Conservation (phyloP, 2,888 invertebrate genomes). For the Drosophila histrio region DNA sequence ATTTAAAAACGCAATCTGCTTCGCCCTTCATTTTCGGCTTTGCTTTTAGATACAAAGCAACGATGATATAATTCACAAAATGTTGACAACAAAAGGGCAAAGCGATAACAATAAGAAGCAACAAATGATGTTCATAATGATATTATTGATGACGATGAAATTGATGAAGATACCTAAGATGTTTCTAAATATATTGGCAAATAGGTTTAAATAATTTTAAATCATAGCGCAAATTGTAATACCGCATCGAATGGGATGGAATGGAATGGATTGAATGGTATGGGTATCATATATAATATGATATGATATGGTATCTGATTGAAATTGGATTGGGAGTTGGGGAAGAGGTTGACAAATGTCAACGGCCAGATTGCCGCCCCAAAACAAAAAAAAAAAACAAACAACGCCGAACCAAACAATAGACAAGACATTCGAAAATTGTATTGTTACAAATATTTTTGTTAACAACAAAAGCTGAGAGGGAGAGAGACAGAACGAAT, state of each 20-base stretch:
- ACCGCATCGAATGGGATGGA: constrained; percentile 43
- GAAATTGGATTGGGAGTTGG: constrained; percentile 19
- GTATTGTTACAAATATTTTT: constrained; percentile 60
- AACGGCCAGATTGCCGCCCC: constrained; percentile 70
- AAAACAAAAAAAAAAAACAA: constrained; percentile 24
- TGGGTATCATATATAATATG: neutral
- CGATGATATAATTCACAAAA: constrained; percentile 57
- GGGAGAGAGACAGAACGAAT: neutral
- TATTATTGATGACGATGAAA: constrained; percentile 8
- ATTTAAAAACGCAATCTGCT: constrained; percentile 45
- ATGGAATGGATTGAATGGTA: neutral
- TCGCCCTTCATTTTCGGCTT: constrained; percentile 33
- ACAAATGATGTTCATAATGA: neutral
- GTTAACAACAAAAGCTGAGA: constrained; percentile 33
- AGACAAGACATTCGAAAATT: constrained; percentile 65
- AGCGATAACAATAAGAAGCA: constrained; percentile 15
- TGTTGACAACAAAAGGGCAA: constrained; percentile 23
- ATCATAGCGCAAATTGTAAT: constrained; percentile 44
- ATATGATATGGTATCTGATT: constrained; percentile 17
- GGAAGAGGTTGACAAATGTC: constrained; percentile 62
- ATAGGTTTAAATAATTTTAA: constrained; percentile 40
- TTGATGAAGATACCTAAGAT: constrained; percentile 35
- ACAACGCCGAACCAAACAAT: constrained; percentile 48
- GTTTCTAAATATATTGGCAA: constrained; percentile 58
- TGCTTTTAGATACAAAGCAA: constrained; percentile 1